Percentiles rank a stretch among this genome's conserved stretches.
Evolutionary conservation across 1,140 invertebrate genomes (phyloP).

Genomic region (Brachionus paranguensis): DNA sequence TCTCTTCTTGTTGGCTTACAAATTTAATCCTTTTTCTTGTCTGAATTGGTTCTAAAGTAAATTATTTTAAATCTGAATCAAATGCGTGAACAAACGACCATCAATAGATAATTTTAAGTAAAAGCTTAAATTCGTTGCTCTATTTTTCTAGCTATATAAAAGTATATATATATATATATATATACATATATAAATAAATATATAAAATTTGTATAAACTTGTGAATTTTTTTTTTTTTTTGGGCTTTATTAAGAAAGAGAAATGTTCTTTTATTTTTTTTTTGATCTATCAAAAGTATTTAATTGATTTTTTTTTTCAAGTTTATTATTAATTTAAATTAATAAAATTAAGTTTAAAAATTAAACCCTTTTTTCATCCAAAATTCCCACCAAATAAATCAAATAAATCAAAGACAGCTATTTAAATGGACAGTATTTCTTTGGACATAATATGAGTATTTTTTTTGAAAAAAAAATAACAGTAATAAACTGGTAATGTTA

Average conservation of each 20-base stretch:
- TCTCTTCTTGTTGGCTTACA: background rate
- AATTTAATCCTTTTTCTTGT: background rate
- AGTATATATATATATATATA: background rate
- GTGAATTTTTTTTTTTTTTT: background rate
- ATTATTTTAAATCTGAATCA: background rate
- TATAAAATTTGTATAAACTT: constrained; percentile 21
- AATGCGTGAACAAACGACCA: background rate
- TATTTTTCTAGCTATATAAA: background rate
- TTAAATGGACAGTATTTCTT: too few species aligned
- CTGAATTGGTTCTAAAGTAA: background rate
- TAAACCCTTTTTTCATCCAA: background rate
- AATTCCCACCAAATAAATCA: too few species aligned
- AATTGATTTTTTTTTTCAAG: background rate
- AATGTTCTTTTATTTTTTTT: constrained; percentile 1
- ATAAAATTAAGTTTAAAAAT: constrained; percentile 28
- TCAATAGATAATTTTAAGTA: background rate
- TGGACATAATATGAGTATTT: too few species aligned
- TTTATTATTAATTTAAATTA: constrained; percentile 35
- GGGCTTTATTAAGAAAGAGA: background rate
- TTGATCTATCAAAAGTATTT: constrained; percentile 28
- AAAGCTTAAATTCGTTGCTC: background rate
- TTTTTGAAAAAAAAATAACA: too few species aligned
- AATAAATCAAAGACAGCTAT: too few species aligned
- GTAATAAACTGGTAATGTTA: too few species aligned
- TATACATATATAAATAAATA: background rate